These are phyloP conservation scores for Temnothorax nylanderi DNA, from an alignment of 1,140 invertebrate species.

Conservation along the genomic window DNA sequence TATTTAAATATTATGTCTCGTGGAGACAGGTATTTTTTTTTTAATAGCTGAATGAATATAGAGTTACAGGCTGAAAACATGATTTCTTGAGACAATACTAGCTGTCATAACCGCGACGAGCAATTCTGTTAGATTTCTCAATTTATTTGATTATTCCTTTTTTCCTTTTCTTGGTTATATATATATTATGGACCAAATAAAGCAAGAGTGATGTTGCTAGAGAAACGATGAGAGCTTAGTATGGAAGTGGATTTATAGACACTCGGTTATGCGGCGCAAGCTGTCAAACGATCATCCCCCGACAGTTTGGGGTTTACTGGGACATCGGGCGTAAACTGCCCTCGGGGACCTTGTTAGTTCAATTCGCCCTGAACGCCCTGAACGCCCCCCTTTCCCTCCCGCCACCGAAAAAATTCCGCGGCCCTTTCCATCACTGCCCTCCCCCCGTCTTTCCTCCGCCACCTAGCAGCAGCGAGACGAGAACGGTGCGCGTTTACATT, in stretches of 20 bases:
- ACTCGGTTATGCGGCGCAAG: slow-evolving; percentile 54
- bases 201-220: not conserved
- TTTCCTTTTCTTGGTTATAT: not conserved
- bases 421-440: slow-evolving; percentile 33
- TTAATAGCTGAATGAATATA: not conserved
- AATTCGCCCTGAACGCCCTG: slow-evolving; percentile 77
- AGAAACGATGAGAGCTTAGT: not conserved
- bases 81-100: not conserved
- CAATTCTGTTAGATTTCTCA: not conserved
- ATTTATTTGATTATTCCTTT: not conserved
- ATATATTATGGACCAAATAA: not conserved
- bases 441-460: not conserved
- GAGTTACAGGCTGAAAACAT: too few relatives aligned
- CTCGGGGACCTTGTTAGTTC: slow-evolving; percentile 85
- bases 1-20: not conserved
- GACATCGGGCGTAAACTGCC: slow-evolving; percentile 83
- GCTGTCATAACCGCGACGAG: not conserved
- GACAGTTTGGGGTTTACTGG: slow-evolving; percentile 78
- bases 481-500: slow-evolving; percentile 58
- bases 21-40: not conserved
- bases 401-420: slow-evolving; percentile 54
- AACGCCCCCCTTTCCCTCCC: slow-evolving; percentile 66
- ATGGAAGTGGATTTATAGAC: slow-evolving; percentile 57
- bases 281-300: slow-evolving; percentile 71
- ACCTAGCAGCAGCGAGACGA: slow-evolving; percentile 48